A percentile compares a stretch with the other conserved stretches of the same genome.
Conservation (phyloP, 1,140 invertebrate genomes). For the Araneus ventricosus region DNA sequence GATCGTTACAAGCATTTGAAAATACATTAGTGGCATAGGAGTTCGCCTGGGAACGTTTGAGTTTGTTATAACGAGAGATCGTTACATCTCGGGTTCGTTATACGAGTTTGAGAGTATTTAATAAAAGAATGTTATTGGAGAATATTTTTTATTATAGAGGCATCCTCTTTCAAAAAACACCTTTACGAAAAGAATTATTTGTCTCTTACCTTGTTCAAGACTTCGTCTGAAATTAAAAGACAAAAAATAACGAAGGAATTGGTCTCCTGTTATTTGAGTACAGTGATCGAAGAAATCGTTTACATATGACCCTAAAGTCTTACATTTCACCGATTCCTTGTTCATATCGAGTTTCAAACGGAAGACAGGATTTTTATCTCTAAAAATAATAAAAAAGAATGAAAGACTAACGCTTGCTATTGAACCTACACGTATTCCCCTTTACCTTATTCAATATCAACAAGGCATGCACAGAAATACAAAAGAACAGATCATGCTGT, state of each 20-base stretch:
- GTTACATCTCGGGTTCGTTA: too few relatives aligned
- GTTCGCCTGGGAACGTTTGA: too few relatives aligned
- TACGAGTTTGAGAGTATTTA: too few relatives aligned
- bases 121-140: too few relatives aligned
- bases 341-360: not conserved
- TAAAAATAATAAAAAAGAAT: not conserved
- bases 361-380: not conserved
- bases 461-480: not conserved
- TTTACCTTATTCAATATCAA: not conserved
- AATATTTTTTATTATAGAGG: too few relatives aligned
- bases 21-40: too few relatives aligned
- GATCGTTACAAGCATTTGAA: too few relatives aligned
- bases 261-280: not conserved
- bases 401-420: not conserved
- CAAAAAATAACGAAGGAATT: not conserved
- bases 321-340: not conserved
- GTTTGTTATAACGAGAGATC: too few relatives aligned
- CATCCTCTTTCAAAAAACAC: too few relatives aligned
- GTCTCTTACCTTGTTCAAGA: too few relatives aligned
- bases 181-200: too few relatives aligned
- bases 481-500: not conserved
- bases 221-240: not conserved
- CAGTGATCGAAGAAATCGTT: not conserved
- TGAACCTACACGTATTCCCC: not conserved
- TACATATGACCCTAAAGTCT: not conserved